Conservation (phyloP, 92 coral and sea anemone genomes). For the Blastomussa wellsi region DNA sequence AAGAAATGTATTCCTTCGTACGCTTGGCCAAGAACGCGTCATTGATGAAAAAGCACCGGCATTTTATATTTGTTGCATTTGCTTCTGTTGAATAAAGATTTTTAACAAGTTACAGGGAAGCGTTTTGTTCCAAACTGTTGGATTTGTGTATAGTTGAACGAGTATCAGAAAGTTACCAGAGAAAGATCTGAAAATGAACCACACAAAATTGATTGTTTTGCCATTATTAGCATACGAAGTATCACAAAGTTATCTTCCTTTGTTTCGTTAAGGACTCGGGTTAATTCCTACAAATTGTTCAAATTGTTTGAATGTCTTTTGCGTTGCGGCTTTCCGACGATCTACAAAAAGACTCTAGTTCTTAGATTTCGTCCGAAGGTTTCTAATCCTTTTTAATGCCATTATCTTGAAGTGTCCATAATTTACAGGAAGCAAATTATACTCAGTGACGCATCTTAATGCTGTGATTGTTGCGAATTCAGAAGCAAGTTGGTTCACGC, state of each 20-base stretch:
- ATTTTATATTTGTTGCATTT: not conserved
- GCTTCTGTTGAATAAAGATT: not conserved
- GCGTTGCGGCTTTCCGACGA: not conserved
- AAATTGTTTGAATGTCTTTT: conserved; percentile 17
- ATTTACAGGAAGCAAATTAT: not conserved
- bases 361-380: not conserved
- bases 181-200: not conserved
- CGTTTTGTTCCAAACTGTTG: not conserved
- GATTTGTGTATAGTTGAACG: not conserved
- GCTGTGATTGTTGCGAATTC: not conserved
- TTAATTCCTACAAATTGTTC: conserved; percentile 18
- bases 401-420: not conserved
- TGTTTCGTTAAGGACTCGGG: not conserved
- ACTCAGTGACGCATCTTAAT: not conserved
- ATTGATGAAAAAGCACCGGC: not conserved
- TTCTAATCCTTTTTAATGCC: not conserved
- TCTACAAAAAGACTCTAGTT: not conserved
- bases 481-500: not conserved
- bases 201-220: not conserved
- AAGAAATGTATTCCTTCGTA: not conserved
- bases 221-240: conserved; percentile 15
- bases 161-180: not conserved
- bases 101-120: not conserved
- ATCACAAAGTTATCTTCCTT: not conserved
- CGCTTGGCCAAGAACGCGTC: not conserved